Conservation (phyloP, 2,888 invertebrate genomes). For the Lymantria dispar region DNA sequence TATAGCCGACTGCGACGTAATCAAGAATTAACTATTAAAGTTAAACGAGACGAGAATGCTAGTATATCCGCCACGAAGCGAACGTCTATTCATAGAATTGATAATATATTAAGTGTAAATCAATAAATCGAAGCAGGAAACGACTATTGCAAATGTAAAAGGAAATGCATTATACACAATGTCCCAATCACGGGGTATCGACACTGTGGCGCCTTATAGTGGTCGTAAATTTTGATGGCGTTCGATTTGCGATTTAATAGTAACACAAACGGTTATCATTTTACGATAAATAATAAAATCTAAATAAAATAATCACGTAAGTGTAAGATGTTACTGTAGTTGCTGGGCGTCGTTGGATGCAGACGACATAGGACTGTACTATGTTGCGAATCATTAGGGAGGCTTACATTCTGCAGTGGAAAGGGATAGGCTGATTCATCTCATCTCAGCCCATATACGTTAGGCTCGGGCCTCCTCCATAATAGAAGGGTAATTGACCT, state of each 20-base stretch:
- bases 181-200: slow-evolving; percentile 62
- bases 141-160: slow-evolving; percentile 57
- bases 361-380: too few species aligned
- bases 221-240: slow-evolving; percentile 71
- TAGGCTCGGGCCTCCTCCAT: too few species aligned
- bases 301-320: background rate
- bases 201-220: slow-evolving; percentile 60
- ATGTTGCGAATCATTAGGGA: too few species aligned
- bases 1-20: background rate
- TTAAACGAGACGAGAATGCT: slow-evolving; percentile 4
- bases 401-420: too few species aligned
- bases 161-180: slow-evolving; percentile 54
- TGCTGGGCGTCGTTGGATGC: too few species aligned
- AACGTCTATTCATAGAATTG: slow-evolving; percentile 15
- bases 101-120: slow-evolving; percentile 28
- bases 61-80: slow-evolving; percentile 2
- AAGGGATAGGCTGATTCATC: too few species aligned
- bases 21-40: slow-evolving; percentile 4
- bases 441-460: too few species aligned
- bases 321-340: too few species aligned
- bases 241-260: slow-evolving; percentile 48
- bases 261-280: background rate
- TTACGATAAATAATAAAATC: background rate
- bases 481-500: too few species aligned
- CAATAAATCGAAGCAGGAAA: slow-evolving; percentile 59